These are phyloP conservation scores for Hemicrepidius hirtus DNA, from an alignment of 2,888 invertebrate genomes.

Conservation along the genomic window DNA sequence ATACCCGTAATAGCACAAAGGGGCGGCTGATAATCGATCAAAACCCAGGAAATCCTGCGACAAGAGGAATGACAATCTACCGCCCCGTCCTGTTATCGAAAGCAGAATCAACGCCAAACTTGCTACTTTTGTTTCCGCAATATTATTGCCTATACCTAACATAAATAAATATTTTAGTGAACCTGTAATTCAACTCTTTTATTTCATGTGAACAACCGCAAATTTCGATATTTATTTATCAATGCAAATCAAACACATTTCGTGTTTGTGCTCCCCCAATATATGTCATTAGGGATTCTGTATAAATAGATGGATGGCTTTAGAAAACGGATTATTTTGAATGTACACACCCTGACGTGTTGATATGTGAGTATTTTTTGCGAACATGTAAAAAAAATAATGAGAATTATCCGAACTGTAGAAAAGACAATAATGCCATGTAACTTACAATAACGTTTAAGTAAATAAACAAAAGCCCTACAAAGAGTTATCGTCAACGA, in stretches of 20 bases:
- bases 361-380: background rate
- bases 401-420: no score
- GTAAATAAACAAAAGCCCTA: no score
- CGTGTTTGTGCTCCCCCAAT: background rate
- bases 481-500: no score
- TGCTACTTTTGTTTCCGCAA: conserved; percentile 11
- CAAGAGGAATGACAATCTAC: conserved; percentile 25
- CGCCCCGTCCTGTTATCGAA: conserved; percentile 10
- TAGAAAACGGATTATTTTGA: conserved; percentile 6
- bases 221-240: background rate
- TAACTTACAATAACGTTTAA: no score
- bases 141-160: background rate
- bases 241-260: conserved; percentile 5
- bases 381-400: background rate
- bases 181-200: no score
- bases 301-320: conserved; percentile 10
- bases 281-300: conserved; percentile 2
- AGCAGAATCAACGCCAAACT: conserved; percentile 16
- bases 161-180: no score
- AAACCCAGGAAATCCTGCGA: conserved; percentile 25
- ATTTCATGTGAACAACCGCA: background rate
- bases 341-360: background rate
- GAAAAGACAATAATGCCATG: no score
- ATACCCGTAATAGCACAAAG: conserved; percentile 17
- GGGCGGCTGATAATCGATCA: conserved; percentile 25